phyloP scores from a whole-genome alignment of 2,797 vertebrate species.

The Xyrichtys novacula region DNA sequence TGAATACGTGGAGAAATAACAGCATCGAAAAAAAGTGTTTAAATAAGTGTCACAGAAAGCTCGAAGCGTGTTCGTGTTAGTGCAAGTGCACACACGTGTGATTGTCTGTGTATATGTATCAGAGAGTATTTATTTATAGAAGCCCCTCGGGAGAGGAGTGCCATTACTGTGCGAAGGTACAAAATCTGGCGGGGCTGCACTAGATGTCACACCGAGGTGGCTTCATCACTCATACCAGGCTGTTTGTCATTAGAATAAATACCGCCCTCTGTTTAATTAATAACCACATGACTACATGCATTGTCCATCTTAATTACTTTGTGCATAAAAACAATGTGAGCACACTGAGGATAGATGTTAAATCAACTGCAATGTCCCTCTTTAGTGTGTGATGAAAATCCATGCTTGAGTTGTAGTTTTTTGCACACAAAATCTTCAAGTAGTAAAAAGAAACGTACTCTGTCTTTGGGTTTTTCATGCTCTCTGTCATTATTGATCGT shows the following conservation, averaged over 20 bases:
- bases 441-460: not conserved
- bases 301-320: slow-evolving; percentile 30
- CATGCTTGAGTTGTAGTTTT: not conserved
- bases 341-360: not conserved
- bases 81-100: not conserved
- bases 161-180: slow-evolving; percentile 60
- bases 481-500: slow-evolving; percentile 37
- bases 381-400: slow-evolving; percentile 1
- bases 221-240: slow-evolving; percentile 45
- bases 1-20: slow-evolving; percentile 42
- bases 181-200: slow-evolving; percentile 50
- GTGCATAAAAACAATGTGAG: slow-evolving; percentile 20
- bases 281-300: slow-evolving; percentile 9
- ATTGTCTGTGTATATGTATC: slow-evolving; percentile 46
- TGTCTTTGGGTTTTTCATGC: not conserved
- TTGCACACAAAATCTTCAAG: slow-evolving; percentile 1
- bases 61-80: slow-evolving; percentile 20
- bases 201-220: slow-evolving; percentile 54
- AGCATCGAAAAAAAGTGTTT: slow-evolving; percentile 19
- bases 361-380: slow-evolving; percentile 9
- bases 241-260: slow-evolving; percentile 60
- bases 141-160: slow-evolving; percentile 64
- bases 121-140: slow-evolving; percentile 75
- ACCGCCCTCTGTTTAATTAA: slow-evolving; percentile 52
- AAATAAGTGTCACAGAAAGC: slow-evolving; percentile 36